Base-by-base conservation (phyloP, 2,113 vertebrate genomes). In the Megalops atlanticus region DNA sequence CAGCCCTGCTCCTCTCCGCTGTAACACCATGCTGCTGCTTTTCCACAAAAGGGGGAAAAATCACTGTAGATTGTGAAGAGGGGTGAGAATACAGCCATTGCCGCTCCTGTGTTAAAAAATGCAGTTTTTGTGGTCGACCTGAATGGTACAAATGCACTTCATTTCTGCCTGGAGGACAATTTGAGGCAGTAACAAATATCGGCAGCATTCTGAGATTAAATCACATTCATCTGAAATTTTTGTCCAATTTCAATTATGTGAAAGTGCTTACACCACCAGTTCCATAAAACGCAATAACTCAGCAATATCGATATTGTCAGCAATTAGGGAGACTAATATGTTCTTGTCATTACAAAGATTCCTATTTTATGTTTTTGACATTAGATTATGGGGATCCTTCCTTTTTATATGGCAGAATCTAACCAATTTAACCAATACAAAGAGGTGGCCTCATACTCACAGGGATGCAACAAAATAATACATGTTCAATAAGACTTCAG, bases 1-100 rank as follows among this genome's bases (percentile, higher is more conserved):
- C 89, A 74, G 81, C 83, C 86, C 88, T 84, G 88, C 87, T 85
- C 52, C 81, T 81, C 39, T 74, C 58, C 24, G 49, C 47, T 74
- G 1, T 0, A 74, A 80, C 41, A 5, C 83, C 84, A 71, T 71
- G 54, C 80, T 12, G 74, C 52, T 80, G 83, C 83, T 21, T 18
- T 21, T 36, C 21, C 33, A 41, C 52, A 15, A 1, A 27, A 4
- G 5, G 18, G 39, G 39, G 10, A 15, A 24, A 74, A 21, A 40
- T 40, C 39, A 35, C 18, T 43, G 54, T 49, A 68, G 54, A 78
- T 39, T 35, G n/a, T n/a, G n/a, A n/a, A n/a, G n/a, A n/a, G n/a
- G n/a, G n/a, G 4, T 16, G 49, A 54, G 16, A 24, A 21, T 21
- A 54, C 18, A 54, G 49, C 49, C 41, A 43, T 45, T 45, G 7